phyloP scores from a whole-genome alignment of 2,797 vertebrate genomes.

The Thunnus albacares region DNA sequence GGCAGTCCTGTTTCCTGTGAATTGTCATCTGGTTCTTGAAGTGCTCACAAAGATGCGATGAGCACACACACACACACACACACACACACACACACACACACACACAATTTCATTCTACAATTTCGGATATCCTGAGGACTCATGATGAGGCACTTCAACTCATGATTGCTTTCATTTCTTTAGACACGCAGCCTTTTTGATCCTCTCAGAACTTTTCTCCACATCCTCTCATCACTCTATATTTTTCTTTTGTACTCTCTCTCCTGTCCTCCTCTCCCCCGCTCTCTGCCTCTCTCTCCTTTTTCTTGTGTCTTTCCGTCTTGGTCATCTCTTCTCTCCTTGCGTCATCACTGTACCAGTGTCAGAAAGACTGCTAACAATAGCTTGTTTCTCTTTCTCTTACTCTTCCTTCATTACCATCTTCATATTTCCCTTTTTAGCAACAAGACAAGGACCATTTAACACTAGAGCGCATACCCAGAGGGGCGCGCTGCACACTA shows the following conservation, averaged over 20 bases:
- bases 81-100: not conserved
- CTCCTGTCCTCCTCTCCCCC: not conserved
- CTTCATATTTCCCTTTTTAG: slow-evolving; percentile 34
- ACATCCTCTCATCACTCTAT: not conserved
- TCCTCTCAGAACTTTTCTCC: slow-evolving; percentile 5
- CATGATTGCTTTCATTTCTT: slow-evolving; percentile 42
- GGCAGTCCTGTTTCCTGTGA: not conserved
- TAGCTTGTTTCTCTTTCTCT: slow-evolving; percentile 28
- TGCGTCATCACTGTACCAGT: slow-evolving; percentile 25
- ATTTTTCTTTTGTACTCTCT: not conserved
- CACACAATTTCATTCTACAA: slow-evolving; percentile 12
- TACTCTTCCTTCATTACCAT: slow-evolving; percentile 35
- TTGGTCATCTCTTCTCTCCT: slow-evolving; percentile 17
- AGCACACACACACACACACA: not conserved
- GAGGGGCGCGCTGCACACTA: slow-evolving; percentile 12
- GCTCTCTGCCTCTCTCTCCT: not conserved
- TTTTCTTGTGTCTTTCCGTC: not conserved
- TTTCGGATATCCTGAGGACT: slow-evolving; percentile 36
- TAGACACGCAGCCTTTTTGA: slow-evolving; percentile 5
- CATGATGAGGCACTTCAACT: slow-evolving; percentile 33
- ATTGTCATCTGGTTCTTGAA: slow-evolving; percentile 5
- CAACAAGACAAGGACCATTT: slow-evolving; percentile 55
- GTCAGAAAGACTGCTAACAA: slow-evolving; percentile 36
- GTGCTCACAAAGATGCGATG: not conserved
- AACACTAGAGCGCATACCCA: slow-evolving; percentile 31